These are phyloP conservation scores for Campaea margaritaria DNA, from an alignment of 2,888 invertebrate genomes.

Conservation along the genomic window DNA sequence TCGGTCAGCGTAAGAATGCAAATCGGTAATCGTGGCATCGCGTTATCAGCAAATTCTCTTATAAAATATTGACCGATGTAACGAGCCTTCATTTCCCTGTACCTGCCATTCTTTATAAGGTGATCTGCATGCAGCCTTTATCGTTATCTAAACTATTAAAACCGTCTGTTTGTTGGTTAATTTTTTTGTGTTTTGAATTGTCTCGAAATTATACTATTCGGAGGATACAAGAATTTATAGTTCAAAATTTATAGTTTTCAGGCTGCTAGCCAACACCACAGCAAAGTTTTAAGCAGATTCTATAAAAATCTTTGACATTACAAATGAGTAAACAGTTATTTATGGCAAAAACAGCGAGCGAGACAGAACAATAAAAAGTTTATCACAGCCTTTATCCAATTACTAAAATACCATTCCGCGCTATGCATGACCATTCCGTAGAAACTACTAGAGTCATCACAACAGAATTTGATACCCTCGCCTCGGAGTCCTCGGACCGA, in stretches of 20 bases:
- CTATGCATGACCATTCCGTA: slow-evolving; percentile 6
- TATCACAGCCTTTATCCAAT: slow-evolving; percentile 10
- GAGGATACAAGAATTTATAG: too few relatives aligned
- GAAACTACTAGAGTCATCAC: slow-evolving; percentile 3
- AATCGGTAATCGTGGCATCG: slow-evolving; percentile 36
- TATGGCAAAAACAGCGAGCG: not conserved
- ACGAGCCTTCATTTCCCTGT: slow-evolving; percentile 25
- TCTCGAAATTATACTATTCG: too few relatives aligned
- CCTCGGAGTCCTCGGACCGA: too few relatives aligned
- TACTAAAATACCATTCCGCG: slow-evolving; percentile 1
- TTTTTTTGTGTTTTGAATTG: too few relatives aligned
- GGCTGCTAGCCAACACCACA: too few relatives aligned
- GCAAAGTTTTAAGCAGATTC: not conserved
- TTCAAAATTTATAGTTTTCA: too few relatives aligned
- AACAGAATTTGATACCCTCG: slow-evolving; percentile 18
- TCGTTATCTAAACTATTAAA: too few relatives aligned
- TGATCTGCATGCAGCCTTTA: not conserved
- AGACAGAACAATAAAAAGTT: slow-evolving; percentile 5
- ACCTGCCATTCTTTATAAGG: not conserved
- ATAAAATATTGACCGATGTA: slow-evolving; percentile 35
- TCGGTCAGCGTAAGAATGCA: slow-evolving; percentile 32
- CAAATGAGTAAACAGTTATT: not conserved
- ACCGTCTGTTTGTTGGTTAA: too few relatives aligned
- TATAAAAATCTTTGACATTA: not conserved
- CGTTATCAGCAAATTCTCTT: slow-evolving; percentile 34